Percentiles rank a stretch among this genome's conserved stretches.
Conservation (phyloP, 2,888 invertebrate genomes). For the Melanchra persicariae region DNA sequence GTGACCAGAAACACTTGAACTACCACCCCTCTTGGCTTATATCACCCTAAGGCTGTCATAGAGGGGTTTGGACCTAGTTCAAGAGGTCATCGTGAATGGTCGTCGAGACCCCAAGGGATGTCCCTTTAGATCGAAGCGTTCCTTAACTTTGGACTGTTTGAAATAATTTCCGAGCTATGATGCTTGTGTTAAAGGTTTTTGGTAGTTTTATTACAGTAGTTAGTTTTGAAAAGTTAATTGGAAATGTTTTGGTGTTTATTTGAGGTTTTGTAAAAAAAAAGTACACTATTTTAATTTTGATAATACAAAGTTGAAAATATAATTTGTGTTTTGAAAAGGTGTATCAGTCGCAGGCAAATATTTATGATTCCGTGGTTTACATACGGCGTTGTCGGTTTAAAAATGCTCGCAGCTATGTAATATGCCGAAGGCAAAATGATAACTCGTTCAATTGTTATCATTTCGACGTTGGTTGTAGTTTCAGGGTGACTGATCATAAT, state of each 20-base stretch:
- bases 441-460: no score
- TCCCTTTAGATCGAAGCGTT: conserved; percentile 73
- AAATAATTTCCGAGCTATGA: conserved; percentile 75
- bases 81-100: conserved; percentile 67
- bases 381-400: no score
- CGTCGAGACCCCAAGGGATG: conserved; percentile 66
- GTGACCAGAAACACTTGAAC: conserved; percentile 71
- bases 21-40: conserved; percentile 26
- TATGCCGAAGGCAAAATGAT: no score
- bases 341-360: no score
- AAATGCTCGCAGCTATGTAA: no score
- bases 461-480: no score
- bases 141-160: conserved; percentile 73
- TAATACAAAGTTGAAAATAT: neutral
- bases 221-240: conserved; percentile 48
- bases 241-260: conserved; percentile 12
- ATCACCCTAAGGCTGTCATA: neutral
- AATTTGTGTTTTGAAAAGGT: no score
- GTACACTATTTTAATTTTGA: neutral
- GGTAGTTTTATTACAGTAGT: conserved; percentile 46
- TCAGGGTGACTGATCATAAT: no score
- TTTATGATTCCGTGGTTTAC: no score
- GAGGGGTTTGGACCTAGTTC: conserved; percentile 13
- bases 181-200: conserved; percentile 57
- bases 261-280: no score